Conservation (phyloP, 2,797 vertebrate species). For the Capromys pilorides region DNA sequence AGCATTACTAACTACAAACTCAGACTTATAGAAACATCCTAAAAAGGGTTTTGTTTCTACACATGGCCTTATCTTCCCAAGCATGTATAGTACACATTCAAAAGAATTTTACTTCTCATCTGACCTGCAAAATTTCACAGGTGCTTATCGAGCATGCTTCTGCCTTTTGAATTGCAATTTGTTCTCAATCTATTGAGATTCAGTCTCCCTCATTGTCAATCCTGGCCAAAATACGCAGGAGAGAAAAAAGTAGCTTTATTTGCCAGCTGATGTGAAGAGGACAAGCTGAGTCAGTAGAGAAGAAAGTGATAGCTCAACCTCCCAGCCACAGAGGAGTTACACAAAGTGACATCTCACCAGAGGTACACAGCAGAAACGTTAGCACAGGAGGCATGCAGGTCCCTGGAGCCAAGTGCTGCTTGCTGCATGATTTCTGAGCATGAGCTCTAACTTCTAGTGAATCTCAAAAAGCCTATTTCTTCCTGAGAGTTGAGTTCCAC, state of each 20-base stretch:
- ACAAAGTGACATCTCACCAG: neutral
- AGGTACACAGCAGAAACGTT: neutral
- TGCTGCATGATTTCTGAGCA: neutral
- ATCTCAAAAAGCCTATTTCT: conserved; percentile 50
- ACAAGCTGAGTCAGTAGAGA: conserved; percentile 17
- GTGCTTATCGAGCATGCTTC: neutral
- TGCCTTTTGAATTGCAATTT: neutral
- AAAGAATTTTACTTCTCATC: neutral
- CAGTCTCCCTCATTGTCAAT: neutral
- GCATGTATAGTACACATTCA: neutral
- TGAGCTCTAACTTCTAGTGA: neutral
- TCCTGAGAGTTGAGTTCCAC: conserved; percentile 44
- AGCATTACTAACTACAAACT: conserved; percentile 62
- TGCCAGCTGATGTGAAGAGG: conserved; percentile 27
- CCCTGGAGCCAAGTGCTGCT: neutral
- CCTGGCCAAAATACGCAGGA: neutral
- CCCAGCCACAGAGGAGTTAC: neutral
- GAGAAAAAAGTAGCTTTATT: neutral
- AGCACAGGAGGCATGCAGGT: neutral
- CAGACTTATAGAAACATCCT: conserved; percentile 44
- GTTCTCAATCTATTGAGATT: conserved; percentile 13
- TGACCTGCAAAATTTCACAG: conserved; percentile 37
- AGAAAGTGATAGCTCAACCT: neutral
- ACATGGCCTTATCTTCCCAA: neutral
- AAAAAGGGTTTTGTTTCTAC: neutral